Conservation (phyloP, 2,888 invertebrate species). For the Cheilosia vulpina region DNA sequence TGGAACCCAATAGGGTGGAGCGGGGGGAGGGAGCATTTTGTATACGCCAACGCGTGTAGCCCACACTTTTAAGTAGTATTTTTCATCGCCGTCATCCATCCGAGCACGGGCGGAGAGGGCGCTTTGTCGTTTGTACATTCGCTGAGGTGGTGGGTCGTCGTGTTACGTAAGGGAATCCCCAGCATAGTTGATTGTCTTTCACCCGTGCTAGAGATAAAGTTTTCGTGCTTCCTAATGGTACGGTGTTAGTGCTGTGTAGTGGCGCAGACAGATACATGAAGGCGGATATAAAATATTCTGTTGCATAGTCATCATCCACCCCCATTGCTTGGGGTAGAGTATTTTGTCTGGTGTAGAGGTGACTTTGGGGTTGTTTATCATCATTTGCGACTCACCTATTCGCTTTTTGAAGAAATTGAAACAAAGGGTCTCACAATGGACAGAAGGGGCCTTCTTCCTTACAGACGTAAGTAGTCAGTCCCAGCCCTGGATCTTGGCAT, state of each 20-base stretch:
- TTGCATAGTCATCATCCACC: slow-evolving; percentile 59
- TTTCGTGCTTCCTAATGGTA: slow-evolving; percentile 9
- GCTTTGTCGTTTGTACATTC: slow-evolving; percentile 21
- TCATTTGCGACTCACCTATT: slow-evolving; percentile 63
- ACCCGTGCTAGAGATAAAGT: slow-evolving; percentile 26
- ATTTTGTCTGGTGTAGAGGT: slow-evolving; percentile 14
- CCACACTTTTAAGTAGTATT: slow-evolving; percentile 39
- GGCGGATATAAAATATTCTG: slow-evolving; percentile 58
- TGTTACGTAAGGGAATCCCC: slow-evolving; percentile 75
- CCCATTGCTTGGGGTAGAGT: slow-evolving; percentile 3
- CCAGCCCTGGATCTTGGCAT: not conserved
- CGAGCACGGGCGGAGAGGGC: not conserved
- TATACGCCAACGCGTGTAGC: slow-evolving; percentile 34
- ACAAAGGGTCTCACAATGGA: slow-evolving; percentile 55
- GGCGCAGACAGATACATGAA: slow-evolving; percentile 46
- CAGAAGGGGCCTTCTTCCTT: not conserved
- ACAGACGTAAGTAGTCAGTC: not conserved
- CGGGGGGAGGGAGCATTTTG: slow-evolving; percentile 1
- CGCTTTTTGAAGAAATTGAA: slow-evolving; percentile 41
- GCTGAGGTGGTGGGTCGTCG: slow-evolving; percentile 46
- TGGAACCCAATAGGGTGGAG: slow-evolving; percentile 7
- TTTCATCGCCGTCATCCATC: slow-evolving; percentile 26
- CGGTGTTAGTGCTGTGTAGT: slow-evolving; percentile 15
- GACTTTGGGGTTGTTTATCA: slow-evolving; percentile 57
- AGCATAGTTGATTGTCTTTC: slow-evolving; percentile 66